Evolutionary conservation across 37 sponge, comb jelly and placozoan species (phyloP), one percentile per base, ranked within the genome.

Genomic region (Hormiphora californensis): DNA sequence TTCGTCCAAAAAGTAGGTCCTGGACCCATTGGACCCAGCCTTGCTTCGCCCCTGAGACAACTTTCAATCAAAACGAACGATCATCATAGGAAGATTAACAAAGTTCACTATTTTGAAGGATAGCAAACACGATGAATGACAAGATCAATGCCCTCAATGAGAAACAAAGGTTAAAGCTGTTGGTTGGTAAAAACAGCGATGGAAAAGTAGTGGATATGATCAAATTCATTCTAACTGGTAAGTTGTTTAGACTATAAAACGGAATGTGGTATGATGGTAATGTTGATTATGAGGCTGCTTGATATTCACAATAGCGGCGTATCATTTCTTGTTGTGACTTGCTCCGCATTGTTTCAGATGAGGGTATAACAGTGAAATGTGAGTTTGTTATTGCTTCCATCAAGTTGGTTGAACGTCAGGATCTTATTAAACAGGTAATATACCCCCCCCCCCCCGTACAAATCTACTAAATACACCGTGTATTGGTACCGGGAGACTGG

Each of bases 391-490:
- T 73, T 11, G 17, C 81, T 4, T 9, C 43, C 25, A 3, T 40
- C 23, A 19, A 43, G 4, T 25, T 73, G 1, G 12, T 73, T 22
- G 81, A 40, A 15, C 44, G 43, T 23, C 36, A 73, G 23, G n/a
- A 41, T 73, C 81, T 73, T 40, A 28, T 73, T 23, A 73, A 73
- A 17, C 81, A 73, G 81, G 81, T 73, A n/a, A 59, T 25, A 59
- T 21, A n/a, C n/a, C n/a, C n/a, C n/a, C n/a, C n/a, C n/a, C n/a
- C n/a, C n/a, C n/a, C n/a, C n/a, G n/a, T 19, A 25, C 5, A 1
- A 27, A 65, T 65, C 8, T 36, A 36, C 5, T 28, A 17, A 21
- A 17, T 5, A 65, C 4, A 65, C 19, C 35, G 7, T 65, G n/a
- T 12, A 46, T 17, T 49, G 53, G 9, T 49, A 17, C 12, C 9